Evolutionary conservation across 2,113 vertebrate genomes (phyloP), one percentile per base, ranked within the genome.

Genomic region (Pheucticus melanocephalus): DNA sequence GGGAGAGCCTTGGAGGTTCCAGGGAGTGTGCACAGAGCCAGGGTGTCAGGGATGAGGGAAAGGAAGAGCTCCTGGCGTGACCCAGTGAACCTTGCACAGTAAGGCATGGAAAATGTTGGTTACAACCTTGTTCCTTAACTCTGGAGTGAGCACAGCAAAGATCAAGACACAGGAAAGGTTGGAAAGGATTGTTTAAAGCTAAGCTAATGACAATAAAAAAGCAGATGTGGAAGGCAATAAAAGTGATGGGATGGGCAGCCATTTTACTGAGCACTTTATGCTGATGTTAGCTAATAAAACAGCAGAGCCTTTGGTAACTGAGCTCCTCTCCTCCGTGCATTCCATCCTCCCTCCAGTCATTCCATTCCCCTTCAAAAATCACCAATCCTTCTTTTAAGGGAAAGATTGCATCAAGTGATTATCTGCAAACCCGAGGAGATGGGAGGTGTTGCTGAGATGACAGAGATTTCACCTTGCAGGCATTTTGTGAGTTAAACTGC

Each of bases 171-270:
- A 17, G 83, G 59, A 92, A 88, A 94, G 53, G 53, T 13, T 88
- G 79, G 86, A 64, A 87, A 53, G 50, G 76, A 80, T 81, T 56
- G 77, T 86, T 86, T 92, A 86, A 95, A 91, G 80, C 54, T 22
- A 80, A 86, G 68, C 80, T 94, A 88, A 92, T 81, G 76, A 96
- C 79, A 77, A 50, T 88, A 91, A 95, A 92, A 95, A 81, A 78
- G 35, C 68, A 88, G 69, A 95, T 86, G 78, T 92, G 94, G 68
- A 92, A 93, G 63, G 89, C 13, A 95, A 86, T 96, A 94, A 92
- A 94, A 86, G 45, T 59, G 89, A 42, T 83, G 93, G 94, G 89
- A 81, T 94, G 91, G 91, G 80, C 91, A 91, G 59, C 68, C 86
- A 86, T 95, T 92, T 93, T 20, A 39, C 91, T 70, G 81, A 88